Evolutionary conservation across 1,140 invertebrate species (phyloP).

Genomic region (Calliphora vicina): DNA sequence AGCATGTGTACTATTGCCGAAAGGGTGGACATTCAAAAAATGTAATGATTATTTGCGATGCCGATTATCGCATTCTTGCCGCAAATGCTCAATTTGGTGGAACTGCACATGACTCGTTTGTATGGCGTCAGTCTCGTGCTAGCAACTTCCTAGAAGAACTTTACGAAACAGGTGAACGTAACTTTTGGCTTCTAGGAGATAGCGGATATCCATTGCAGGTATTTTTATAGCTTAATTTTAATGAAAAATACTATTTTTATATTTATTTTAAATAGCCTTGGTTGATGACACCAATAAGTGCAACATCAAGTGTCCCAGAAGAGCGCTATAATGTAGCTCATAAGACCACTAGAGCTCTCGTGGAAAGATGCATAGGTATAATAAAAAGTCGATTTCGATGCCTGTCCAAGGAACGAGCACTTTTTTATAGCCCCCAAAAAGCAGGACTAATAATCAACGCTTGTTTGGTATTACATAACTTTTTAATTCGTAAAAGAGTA

Average conservation of each 20-base stretch:
- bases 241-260: not conserved
- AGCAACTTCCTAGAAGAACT: not conserved
- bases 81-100: too few relatives aligned
- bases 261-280: not conserved
- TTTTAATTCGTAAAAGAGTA: too few relatives aligned
- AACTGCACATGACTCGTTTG: not conserved
- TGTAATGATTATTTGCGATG: too few relatives aligned
- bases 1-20: too few relatives aligned
- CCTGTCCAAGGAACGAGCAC: too few relatives aligned
- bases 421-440: too few relatives aligned
- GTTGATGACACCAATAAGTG: too few relatives aligned
- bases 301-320: not conserved
- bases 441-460: too few relatives aligned
- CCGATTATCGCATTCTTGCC: too few relatives aligned
- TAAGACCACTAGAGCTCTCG: not conserved
- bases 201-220: not conserved
- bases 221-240: not conserved
- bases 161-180: not conserved
- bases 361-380: not conserved
- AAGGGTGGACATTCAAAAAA: too few relatives aligned
- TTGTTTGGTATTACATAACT: too few relatives aligned
- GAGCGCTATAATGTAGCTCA: not conserved
- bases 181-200: conserved; percentile 3
- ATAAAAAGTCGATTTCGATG: too few relatives aligned
- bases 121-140: not conserved